These are phyloP conservation scores for Clarias laeviceps DNA, from an alignment of 2,797 vertebrate species.

Conservation along the genomic window DNA sequence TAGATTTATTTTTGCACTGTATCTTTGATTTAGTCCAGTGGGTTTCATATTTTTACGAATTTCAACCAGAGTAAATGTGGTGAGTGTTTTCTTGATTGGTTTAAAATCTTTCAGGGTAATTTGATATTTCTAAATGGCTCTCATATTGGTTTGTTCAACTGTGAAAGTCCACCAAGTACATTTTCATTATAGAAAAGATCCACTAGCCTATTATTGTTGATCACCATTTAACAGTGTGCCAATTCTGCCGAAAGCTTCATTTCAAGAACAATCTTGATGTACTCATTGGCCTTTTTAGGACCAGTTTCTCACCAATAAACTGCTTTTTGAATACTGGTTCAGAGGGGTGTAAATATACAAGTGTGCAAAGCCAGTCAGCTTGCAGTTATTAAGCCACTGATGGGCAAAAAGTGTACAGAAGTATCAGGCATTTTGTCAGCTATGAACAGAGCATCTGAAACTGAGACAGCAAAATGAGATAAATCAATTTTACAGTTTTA, in stretches of 20 bases:
- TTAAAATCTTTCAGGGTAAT: not conserved
- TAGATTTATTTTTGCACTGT: not conserved
- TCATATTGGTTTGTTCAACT: not conserved
- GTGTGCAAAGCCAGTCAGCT: not conserved
- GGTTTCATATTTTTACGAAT: not conserved
- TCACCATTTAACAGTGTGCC: not conserved
- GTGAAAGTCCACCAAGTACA: not conserved
- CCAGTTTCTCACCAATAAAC: not conserved
- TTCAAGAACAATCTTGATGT: not conserved
- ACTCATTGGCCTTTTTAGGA: not conserved
- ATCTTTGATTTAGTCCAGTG: constrained; percentile 2
- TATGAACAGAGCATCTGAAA: not conserved
- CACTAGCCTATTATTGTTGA: not conserved
- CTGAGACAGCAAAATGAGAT: not conserved
- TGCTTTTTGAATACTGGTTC: not conserved
- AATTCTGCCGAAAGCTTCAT: not conserved
- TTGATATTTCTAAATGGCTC: constrained; percentile 1
- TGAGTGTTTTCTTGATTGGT: not conserved
- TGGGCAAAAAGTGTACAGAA: not conserved
- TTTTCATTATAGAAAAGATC: constrained; percentile 9
- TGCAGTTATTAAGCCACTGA: not conserved
- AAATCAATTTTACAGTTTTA: too few relatives aligned
- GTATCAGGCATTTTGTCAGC: not conserved
- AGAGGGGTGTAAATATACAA: not conserved
- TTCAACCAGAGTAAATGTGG: not conserved